phyloP scores from a whole-genome alignment of 2,888 invertebrate genomes.

The Periphyllus acericola region DNA sequence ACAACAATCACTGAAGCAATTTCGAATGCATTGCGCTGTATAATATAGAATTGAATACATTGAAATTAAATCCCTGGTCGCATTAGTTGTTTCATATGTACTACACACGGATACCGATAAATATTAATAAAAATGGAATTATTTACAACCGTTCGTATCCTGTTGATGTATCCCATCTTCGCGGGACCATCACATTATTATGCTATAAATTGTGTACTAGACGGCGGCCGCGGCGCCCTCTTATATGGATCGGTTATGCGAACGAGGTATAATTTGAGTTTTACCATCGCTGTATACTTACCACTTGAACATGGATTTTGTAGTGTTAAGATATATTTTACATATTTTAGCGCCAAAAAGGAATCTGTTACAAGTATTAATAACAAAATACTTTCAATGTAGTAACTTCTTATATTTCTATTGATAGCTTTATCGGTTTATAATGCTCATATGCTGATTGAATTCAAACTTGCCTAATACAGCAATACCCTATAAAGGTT shows the following conservation, averaged over 20 bases:
- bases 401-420: too few species aligned
- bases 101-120: not conserved
- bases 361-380: too few species aligned
- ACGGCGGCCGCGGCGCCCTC: too few species aligned
- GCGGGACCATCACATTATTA: not conserved
- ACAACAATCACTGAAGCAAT: conserved; percentile 39
- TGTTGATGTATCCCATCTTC: conserved; percentile 21
- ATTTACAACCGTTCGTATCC: not conserved
- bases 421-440: too few species aligned
- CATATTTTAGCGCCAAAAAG: too few species aligned
- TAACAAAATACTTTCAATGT: too few species aligned
- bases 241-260: not conserved
- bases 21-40: conserved; percentile 19
- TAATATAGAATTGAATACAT: conserved; percentile 26
- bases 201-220: too few species aligned
- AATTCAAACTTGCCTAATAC: too few species aligned
- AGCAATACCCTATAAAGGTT: too few species aligned
- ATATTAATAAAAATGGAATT: conserved; percentile 59
- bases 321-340: too few species aligned
- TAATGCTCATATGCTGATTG: too few species aligned
- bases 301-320: too few species aligned
- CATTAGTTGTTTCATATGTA: conserved; percentile 4
- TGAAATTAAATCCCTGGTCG: conserved; percentile 21
- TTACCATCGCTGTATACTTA: not conserved
- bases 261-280: conserved; percentile 7